Evolutionary conservation across 2,113 vertebrate species (phyloP), one percentile per base, ranked within the genome.

Genomic region (Ivindomyrus marchei): DNA sequence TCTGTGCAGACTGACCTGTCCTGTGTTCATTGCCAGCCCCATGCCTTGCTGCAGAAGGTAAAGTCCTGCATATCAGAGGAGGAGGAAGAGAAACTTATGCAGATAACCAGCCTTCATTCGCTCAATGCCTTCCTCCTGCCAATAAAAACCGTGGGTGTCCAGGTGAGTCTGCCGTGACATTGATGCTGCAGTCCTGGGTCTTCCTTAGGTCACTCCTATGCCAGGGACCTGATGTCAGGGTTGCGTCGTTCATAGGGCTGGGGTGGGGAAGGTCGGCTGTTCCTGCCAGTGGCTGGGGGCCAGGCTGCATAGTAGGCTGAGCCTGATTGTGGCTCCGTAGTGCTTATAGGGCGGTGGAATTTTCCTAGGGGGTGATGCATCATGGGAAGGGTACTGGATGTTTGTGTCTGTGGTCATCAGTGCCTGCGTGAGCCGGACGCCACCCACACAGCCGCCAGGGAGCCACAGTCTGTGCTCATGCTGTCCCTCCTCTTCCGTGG

Each of bases 101-200:
- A 99, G 92, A 98, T 99, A 92, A 99, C 98, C 91, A 99, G 98
- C 96, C 97, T 98, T 95, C 97, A 99, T 97, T 98, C 98, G 95
- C 96, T 99, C 92, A 99, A 97, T 96, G 98, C 98, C 97, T 99
- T 99, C 94, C 94, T 99, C 95, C 95, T 99, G 93, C 98, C 98
- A 83, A 99, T 99, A 94, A 99, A 99, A 95, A 99, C 97, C 90
- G 98, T 99, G 24, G 98, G 98, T 86, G 98, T 99, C 91, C 98
- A 99, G 98, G 98, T 99, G 90, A 95, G 90, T 90, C 3, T 0
- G 2, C 11, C 1, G 84, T 19, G 19, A 50, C 2, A 4, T 3
- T 15, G 84, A 24, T 47, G 10, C 45, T 49, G 42, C 24, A 8
- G 24, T 66, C 10, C 1, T 15, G 17, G 24, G 42, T 49, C 39